These are phyloP conservation scores for Ectropis grisescens DNA, from an alignment of 1,140 invertebrate species.

Conservation along the genomic window DNA sequence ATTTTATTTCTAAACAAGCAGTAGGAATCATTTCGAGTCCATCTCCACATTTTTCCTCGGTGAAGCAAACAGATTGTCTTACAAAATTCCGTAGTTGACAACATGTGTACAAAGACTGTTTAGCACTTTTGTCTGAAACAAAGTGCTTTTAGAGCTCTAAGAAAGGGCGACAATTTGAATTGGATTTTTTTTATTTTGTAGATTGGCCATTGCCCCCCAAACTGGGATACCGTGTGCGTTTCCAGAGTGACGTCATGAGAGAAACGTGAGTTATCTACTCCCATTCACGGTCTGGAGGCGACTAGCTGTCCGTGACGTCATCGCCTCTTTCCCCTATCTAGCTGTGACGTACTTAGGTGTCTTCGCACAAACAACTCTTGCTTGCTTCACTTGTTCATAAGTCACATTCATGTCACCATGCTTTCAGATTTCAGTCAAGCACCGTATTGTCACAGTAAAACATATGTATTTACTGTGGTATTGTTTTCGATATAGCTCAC, in stretches of 20 bases:
- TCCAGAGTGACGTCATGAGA: conserved; percentile 64
- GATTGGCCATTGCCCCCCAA: conserved; percentile 69
- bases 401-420: neutral
- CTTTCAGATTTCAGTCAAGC: no score
- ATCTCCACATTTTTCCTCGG: no score
- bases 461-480: no score
- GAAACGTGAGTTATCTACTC: conserved; percentile 57
- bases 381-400: conserved; percentile 10
- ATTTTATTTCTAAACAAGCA: no score
- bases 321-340: conserved; percentile 17
- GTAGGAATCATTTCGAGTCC: no score
- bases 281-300: conserved; percentile 22
- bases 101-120: no score
- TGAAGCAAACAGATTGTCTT: no score
- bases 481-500: no score
- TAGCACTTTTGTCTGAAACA: no score
- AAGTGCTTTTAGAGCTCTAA: no score
- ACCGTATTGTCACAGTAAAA: no score
- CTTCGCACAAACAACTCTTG: conserved; percentile 5
- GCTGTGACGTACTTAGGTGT: conserved; percentile 7
- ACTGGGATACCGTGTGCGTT: conserved; percentile 66
- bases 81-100: no score
- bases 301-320: conserved; percentile 33
- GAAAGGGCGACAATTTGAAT: conserved; percentile 27
- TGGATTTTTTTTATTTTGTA: conserved; percentile 64